Conservation (phyloP, 2,797 vertebrate genomes). For the Fundulus diaphanus region DNA sequence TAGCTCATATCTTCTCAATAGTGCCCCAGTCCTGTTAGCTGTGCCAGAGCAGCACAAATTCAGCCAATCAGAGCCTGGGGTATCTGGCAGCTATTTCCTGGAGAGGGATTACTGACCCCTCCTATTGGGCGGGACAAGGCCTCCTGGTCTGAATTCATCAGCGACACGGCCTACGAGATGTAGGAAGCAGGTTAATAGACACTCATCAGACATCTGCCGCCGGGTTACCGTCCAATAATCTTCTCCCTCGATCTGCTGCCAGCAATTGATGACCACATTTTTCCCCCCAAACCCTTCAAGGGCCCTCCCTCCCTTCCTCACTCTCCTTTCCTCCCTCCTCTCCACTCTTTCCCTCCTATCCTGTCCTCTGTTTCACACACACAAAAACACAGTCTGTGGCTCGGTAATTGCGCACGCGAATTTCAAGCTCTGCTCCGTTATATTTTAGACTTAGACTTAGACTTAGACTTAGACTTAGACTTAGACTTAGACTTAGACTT, state of each 20-base stretch:
- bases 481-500: too few relatives aligned
- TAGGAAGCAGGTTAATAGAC: conserved; percentile 88
- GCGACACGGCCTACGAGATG: conserved; percentile 78
- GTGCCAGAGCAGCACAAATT: conserved; percentile 74
- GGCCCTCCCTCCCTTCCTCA: conserved; percentile 52
- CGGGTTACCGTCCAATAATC: conserved; percentile 85
- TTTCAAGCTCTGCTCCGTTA: conserved; percentile 29
- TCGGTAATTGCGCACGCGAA: conserved; percentile 24
- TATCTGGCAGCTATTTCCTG: conserved; percentile 79
- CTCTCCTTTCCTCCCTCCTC: conserved; percentile 21
- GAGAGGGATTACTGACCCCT: conserved; percentile 82
- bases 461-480: too few relatives aligned
- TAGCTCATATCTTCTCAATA: conserved; percentile 62
- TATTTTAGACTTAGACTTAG: too few relatives aligned
- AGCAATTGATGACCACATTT: conserved; percentile 86
- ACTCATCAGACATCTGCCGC: conserved; percentile 88
- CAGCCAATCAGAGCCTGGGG: conserved; percentile 78
- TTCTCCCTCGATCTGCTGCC: conserved; percentile 83
- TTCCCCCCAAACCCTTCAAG: conserved; percentile 68
- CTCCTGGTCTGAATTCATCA: conserved; percentile 85
- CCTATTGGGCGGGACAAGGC: conserved; percentile 84
- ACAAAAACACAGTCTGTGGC: conserved; percentile 44
- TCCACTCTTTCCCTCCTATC: conserved; percentile 47
- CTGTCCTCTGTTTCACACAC: conserved; percentile 46
- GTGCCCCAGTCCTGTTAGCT: conserved; percentile 45